These are phyloP conservation scores for Chrysaora quinquecirrha DNA, from an alignment of 30 jellyfish, hydroid and myxozoan genomes.

Conservation along the genomic window DNA sequence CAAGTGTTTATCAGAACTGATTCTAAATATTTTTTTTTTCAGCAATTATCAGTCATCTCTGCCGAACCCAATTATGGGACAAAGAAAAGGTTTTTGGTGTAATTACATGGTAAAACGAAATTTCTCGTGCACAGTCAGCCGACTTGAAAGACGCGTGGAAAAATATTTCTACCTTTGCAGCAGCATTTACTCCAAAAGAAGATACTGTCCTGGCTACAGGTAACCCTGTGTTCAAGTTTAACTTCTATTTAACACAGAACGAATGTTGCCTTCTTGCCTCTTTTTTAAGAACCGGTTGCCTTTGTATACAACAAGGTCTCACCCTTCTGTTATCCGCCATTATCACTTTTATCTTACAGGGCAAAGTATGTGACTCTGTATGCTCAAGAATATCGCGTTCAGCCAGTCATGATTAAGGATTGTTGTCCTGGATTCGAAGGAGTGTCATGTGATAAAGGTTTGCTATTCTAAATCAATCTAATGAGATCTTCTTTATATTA, in stretches of 20 bases:
- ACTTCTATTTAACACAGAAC: not conserved
- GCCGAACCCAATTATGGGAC: conserved; percentile 5
- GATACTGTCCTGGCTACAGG: conserved; percentile 74
- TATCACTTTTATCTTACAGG: too few relatives aligned
- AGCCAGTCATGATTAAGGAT: conserved; percentile 69
- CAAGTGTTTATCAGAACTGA: too few relatives aligned
- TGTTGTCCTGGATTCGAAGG: conserved; percentile 95
- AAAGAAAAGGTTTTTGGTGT: conserved; percentile 81
- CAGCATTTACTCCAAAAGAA: conserved; percentile 34
- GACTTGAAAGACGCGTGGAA: conserved; percentile 47
- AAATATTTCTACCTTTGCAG: conserved; percentile 63
- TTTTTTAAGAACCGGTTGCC: not conserved
- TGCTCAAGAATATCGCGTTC: conserved; percentile 41
- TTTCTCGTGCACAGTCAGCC: conserved; percentile 62
- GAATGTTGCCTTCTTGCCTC: not conserved
- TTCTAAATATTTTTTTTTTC: too few relatives aligned
- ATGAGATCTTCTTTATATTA: too few relatives aligned
- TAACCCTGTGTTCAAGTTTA: too few relatives aligned
- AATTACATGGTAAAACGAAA: conserved; percentile 56
- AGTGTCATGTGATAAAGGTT: conserved; percentile 80
- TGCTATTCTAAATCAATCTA: too few relatives aligned
- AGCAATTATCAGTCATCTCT: too few relatives aligned
- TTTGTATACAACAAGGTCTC: too few relatives aligned
- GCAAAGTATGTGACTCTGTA: conserved; percentile 69
- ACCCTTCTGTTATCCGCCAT: too few relatives aligned